Percentiles rank a stretch among this genome's conserved stretches.
phyloP scores from a whole-genome alignment of 2,113 vertebrate species.

The Seriola dumerili region DNA sequence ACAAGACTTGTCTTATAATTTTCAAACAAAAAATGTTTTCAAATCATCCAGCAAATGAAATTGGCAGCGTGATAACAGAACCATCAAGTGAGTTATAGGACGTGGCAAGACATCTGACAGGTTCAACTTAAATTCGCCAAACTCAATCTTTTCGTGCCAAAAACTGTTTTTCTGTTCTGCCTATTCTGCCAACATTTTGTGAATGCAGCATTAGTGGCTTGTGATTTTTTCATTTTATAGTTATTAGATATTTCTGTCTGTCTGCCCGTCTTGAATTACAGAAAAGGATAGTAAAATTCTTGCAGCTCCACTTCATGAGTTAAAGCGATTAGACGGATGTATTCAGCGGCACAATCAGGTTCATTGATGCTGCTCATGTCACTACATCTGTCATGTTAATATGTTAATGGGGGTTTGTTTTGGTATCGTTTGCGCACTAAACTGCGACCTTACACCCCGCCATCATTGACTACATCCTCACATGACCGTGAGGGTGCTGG shows the following conservation, averaged over 20 bases:
- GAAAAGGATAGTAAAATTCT: not conserved
- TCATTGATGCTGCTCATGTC: slow-evolving; percentile 37
- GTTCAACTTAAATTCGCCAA: no score
- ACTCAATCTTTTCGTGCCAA: no score
- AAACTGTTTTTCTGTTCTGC: not conserved
- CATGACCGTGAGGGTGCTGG: slow-evolving; percentile 42
- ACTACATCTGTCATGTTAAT: slow-evolving; percentile 46
- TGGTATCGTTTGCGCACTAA: slow-evolving; percentile 20
- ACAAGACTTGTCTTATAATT: no score
- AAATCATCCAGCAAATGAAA: no score
- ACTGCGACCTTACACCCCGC: slow-evolving; percentile 28
- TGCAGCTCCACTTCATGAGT: slow-evolving; percentile 23
- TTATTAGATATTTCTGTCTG: not conserved
- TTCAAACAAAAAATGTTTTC: no score
- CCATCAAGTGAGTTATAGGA: no score
- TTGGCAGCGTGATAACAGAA: no score
- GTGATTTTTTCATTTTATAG: not conserved
- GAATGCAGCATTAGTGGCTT: not conserved
- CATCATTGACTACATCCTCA: slow-evolving; percentile 33
- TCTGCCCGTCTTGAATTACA: not conserved
- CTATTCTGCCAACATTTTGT: no score
- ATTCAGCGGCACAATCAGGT: slow-evolving; percentile 25
- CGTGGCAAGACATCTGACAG: no score
- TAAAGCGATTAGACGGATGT: not conserved
- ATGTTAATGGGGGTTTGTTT: slow-evolving; percentile 39